phyloP scores from a whole-genome alignment of 2,797 vertebrate genomes.

The Sebastolobus alascanus region DNA sequence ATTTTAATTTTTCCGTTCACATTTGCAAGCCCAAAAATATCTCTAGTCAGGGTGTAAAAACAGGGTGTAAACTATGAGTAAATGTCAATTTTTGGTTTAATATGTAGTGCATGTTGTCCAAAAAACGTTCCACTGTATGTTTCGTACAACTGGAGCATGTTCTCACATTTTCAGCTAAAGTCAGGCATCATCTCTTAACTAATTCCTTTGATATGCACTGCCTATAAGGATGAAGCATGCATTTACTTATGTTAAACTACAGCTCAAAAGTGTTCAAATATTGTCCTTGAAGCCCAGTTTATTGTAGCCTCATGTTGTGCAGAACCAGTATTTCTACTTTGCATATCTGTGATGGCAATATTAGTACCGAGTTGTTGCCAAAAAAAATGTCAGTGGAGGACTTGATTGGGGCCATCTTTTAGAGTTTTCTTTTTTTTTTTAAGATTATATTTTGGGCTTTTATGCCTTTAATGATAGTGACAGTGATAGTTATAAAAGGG shows the following conservation, averaged over 20 bases:
- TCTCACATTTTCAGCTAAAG: conserved; percentile 43
- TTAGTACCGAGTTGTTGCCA: conserved; percentile 56
- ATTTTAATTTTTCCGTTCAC: not conserved
- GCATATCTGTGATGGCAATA: conserved; percentile 17
- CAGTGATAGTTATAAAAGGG: too few species aligned
- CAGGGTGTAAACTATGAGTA: conserved; percentile 1
- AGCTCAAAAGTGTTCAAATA: not conserved
- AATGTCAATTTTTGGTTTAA: conserved; percentile 17
- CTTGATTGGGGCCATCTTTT: not conserved
- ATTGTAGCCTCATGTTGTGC: conserved; percentile 31
- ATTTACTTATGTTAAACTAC: conserved; percentile 28
- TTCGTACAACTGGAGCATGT: conserved; percentile 55
- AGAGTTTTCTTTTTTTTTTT: not conserved
- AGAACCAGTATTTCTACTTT: conserved; percentile 26
- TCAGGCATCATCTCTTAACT: conserved; percentile 22
- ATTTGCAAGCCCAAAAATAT: not conserved
- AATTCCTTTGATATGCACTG: conserved; percentile 28
- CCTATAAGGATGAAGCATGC: conserved; percentile 14
- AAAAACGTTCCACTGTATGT: conserved; percentile 39
- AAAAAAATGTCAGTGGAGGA: conserved; percentile 27
- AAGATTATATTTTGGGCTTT: too few species aligned
- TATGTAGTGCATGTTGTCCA: conserved; percentile 37
- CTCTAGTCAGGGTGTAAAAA: conserved; percentile 9
- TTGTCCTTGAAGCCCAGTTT: not conserved
- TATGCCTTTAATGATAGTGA: too few species aligned